These are phyloP conservation scores for Alethe diademata DNA, from an alignment of 2,113 vertebrate genomes.

Conservation along the genomic window DNA sequence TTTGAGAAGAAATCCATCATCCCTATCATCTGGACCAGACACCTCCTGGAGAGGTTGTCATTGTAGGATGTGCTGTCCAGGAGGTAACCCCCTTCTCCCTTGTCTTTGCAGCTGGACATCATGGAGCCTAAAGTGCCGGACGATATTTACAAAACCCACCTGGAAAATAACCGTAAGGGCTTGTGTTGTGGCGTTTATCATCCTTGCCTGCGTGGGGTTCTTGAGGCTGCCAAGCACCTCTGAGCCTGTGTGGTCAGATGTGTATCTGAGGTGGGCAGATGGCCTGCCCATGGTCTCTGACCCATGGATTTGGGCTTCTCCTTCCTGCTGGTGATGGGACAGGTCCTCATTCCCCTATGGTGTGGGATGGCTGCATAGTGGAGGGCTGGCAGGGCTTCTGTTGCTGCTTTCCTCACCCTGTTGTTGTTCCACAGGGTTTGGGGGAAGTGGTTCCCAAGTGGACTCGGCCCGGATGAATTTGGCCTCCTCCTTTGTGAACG, in stretches of 20 bases:
- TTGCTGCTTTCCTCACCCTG: background rate
- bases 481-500: slow-evolving; percentile 97
- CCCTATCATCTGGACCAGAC: background rate
- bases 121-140: slow-evolving; percentile 99
- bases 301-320: background rate
- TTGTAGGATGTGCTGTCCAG: background rate
- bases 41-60: background rate
- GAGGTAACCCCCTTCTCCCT: background rate
- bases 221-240: background rate
- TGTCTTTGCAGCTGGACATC: slow-evolving; percentile 87
- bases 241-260: background rate
- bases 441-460: slow-evolving; percentile 95
- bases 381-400: background rate
- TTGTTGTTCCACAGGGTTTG: slow-evolving; percentile 80
- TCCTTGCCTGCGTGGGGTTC: background rate
- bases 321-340: background rate
- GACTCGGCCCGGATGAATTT: slow-evolving; percentile 98
- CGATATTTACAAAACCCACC: slow-evolving; percentile 98
- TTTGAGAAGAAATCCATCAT: background rate
- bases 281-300: accelerated
- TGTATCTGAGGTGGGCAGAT: background rate
- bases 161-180: slow-evolving; percentile 95
- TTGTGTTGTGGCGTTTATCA: accelerated
- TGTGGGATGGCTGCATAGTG: background rate
- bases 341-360: accelerated